Evolutionary conservation across 2,797 vertebrate genomes (phyloP).

Genomic region (Siniperca undulata): DNA sequence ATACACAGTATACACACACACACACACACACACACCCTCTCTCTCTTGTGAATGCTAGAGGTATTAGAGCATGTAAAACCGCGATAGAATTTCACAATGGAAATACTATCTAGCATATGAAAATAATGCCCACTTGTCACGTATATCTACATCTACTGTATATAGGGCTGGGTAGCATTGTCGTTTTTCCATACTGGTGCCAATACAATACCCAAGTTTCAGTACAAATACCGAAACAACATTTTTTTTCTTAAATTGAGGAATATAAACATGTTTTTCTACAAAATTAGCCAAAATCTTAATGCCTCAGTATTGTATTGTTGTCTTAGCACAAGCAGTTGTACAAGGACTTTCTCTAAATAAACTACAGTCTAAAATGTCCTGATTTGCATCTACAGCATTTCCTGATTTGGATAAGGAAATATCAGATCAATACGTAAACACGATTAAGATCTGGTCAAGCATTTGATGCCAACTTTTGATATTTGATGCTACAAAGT

Average conservation of each 20-base stretch:
- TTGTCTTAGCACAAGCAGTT: background rate
- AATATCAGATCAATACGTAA: slow-evolving; percentile 3
- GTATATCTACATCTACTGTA: background rate
- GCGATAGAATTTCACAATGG: background rate
- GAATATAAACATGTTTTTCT: background rate
- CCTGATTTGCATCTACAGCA: slow-evolving; percentile 5
- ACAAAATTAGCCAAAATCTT: background rate
- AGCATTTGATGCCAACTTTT: background rate
- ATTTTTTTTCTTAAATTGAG: background rate
- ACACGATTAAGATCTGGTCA: background rate
- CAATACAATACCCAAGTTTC: background rate
- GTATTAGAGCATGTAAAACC: slow-evolving; percentile 11
- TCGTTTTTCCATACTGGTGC: background rate
- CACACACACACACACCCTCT: slow-evolving; percentile 4
- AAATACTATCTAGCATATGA: background rate
- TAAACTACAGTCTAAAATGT: background rate
- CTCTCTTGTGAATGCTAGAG: background rate
- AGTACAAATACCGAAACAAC: background rate
- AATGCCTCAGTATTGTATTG: background rate
- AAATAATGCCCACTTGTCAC: background rate
- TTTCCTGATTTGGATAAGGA: slow-evolving; percentile 12
- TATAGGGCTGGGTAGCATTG: background rate
- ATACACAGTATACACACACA: slow-evolving; percentile 8
- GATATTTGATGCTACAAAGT: background rate
- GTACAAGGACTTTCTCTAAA: background rate